phyloP scores from a whole-genome alignment of 2,113 vertebrate genomes.

The Brachyhypopomus occidentalis region DNA sequence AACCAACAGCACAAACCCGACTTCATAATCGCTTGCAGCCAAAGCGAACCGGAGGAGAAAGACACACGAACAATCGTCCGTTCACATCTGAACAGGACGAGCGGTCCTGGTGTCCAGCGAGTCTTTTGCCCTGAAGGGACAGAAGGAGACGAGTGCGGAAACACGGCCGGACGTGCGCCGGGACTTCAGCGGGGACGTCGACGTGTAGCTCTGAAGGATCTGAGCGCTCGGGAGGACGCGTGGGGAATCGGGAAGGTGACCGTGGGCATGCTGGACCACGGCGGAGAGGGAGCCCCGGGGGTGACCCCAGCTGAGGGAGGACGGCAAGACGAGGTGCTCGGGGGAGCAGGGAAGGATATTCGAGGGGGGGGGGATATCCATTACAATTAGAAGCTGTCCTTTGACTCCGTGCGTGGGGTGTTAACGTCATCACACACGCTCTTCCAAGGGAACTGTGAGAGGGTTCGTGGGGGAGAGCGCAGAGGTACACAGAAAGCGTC shows the following conservation, averaged over 20 bases:
- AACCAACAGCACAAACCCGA: neutral
- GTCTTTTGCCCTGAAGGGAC: constrained; percentile 6
- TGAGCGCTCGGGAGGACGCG: constrained; percentile 35
- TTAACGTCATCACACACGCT: neutral
- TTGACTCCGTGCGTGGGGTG: neutral
- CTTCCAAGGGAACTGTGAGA: neutral
- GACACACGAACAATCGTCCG: neutral
- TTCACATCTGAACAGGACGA: constrained; percentile 1
- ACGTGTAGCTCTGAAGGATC: constrained; percentile 48
- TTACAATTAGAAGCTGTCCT: neutral
- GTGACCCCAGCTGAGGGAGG: constrained; percentile 14
- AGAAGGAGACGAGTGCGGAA: constrained; percentile 1
- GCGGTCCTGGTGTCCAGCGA: constrained; percentile 14
- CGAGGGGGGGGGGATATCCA: neutral
- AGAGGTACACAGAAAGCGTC: neutral
- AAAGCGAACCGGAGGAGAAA: neutral
- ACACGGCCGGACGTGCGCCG: neutral
- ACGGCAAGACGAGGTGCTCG: neutral
- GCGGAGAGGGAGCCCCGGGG: constrained; percentile 19
- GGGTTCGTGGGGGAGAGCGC: too few relatives aligned
- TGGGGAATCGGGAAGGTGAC: constrained; percentile 38
- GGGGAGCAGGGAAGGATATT: neutral
- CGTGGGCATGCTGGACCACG: constrained; percentile 23
- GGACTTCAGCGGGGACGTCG: constrained; percentile 29
- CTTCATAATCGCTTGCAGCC: too few relatives aligned